Base-by-base conservation (phyloP, 2,797 vertebrate genomes). In the Cetoscarus ocellatus region DNA sequence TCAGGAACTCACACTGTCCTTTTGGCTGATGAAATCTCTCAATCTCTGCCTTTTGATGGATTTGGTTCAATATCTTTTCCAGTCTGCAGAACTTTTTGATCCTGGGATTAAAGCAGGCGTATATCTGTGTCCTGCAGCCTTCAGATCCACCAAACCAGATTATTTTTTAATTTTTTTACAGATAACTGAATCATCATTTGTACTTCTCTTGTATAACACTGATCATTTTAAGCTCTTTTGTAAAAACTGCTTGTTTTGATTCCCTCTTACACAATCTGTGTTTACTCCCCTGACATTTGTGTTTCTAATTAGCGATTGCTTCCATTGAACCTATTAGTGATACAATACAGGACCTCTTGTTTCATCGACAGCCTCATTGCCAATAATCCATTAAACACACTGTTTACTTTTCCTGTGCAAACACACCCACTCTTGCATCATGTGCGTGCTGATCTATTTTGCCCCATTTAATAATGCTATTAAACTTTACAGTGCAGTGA, bases 401-500 rank as follows among this genome's bases (percentile, higher is more conserved):
- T 83, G 70, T 85, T 84, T 86, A 77, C 77, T 76, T 80, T 79
- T 61, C 66, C 63, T 38, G 57, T 77, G 77, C 71, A 86, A 86
- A 85, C 68, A 83, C 66, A 79, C 70, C 49, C 55, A 35, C 62
- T 68, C 75, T 81, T 73, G 65, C 75, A 82, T 77, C 69, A 87
- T 67, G 75, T 63, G 70, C 15, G 14, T 66, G 51, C 18, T 65
- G 38, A 89, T 86, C 76, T 79, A 90, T 84, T 88, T 83, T 60
- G 50, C 36, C 69, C 61, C 78, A 72, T 91, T 91, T 91, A 92
- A 89, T 92, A 91, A 88, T 62, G 84, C 89, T 73, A 86, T 91
- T 92, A 94, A 90, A 92, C 64, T 89, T 92, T 84, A 91, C 77
- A 77, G 88, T 85, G 80, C 87, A 81, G 88, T 87, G 77, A 90